Base-by-base conservation (phyloP, 2,113 vertebrate genomes). In the Beaufortia kweichowensis region DNA sequence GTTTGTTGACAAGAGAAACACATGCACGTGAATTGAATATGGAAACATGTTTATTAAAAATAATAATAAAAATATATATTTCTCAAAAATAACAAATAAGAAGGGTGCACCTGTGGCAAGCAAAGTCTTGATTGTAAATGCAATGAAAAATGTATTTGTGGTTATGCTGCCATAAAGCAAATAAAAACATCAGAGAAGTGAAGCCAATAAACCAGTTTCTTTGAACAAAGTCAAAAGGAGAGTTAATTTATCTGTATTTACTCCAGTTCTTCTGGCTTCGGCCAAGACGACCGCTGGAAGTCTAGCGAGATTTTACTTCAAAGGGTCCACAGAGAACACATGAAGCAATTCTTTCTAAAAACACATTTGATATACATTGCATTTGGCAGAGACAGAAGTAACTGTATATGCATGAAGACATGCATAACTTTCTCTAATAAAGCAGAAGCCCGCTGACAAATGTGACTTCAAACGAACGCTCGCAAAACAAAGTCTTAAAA, bases 281-380 rank as follows among this genome's bases (percentile, higher is more conserved):
- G 24, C 43, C 65, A 29, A 50, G 48, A 26, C 65, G 6, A 46
- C 57, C 71, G 46, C 57, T 74, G 71, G 26, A 60, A 61, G 53
- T 60, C 69, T 72, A n/a, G n/a, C 41, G 55, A 72, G 57, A 61
- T 48, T 74, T 61, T 48, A 74, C 39, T 61, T 74, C 56, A 74
- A 74, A 74, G 57, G 24, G 71, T 74, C 26, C 35, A 21, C 10
- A 23, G 24, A 21, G 41, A 73, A 70, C 48, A 35, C 50, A 35
- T 24, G 21, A 35, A 59, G 33, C 69, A 11, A 24, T 43, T 72
- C 35, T 21, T 41, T 72, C 55, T 19, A 72, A 43, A 21, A 74
- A 46, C 39, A 74, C 14, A 74, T 74, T 26, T 46, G 57, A 74
- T 61, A 43, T 28, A 31, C 26, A 46, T 29, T 74, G 39, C 56